These are phyloP conservation scores for Fabriciana adippe DNA, from an alignment of 2,888 invertebrate genomes.

Conservation along the genomic window DNA sequence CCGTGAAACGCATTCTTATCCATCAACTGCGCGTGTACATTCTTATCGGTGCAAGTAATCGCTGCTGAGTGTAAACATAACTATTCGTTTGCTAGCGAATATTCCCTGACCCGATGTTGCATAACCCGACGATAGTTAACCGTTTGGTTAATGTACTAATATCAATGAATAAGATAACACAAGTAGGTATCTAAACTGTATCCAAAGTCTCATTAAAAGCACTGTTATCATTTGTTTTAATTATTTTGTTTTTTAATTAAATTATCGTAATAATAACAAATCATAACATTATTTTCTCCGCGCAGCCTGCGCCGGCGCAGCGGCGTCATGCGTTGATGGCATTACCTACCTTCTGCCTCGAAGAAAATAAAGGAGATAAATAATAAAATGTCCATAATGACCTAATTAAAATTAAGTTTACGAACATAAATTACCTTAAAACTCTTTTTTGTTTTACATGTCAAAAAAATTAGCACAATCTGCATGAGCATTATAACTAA, in stretches of 20 bases:
- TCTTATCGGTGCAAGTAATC: background rate
- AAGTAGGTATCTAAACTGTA: background rate
- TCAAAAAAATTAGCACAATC: too few relatives aligned
- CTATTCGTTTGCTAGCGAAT: slow-evolving; percentile 1
- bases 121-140: slow-evolving; percentile 2
- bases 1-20: background rate
- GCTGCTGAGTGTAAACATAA: background rate
- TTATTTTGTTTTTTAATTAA: background rate
- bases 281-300: too few relatives aligned
- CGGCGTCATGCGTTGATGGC: too few relatives aligned
- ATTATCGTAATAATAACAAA: background rate
- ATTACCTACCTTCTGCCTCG: too few relatives aligned
- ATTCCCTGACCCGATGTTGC: background rate
- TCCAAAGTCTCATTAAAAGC: slow-evolving; percentile 1
- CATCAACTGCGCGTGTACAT: slow-evolving; percentile 3
- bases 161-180: background rate
- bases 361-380: too few relatives aligned
- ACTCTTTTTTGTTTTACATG: too few relatives aligned
- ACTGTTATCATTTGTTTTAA: slow-evolving; percentile 6
- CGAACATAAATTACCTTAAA: too few relatives aligned
- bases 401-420: too few relatives aligned
- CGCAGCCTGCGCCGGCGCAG: too few relatives aligned
- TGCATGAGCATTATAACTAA: too few relatives aligned
- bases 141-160: background rate
- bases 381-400: too few relatives aligned